Percentiles rank a stretch among this genome's conserved stretches.
Conservation (phyloP, 1,140 invertebrate species). For the Paramacrobiotus metropolitanus region DNA sequence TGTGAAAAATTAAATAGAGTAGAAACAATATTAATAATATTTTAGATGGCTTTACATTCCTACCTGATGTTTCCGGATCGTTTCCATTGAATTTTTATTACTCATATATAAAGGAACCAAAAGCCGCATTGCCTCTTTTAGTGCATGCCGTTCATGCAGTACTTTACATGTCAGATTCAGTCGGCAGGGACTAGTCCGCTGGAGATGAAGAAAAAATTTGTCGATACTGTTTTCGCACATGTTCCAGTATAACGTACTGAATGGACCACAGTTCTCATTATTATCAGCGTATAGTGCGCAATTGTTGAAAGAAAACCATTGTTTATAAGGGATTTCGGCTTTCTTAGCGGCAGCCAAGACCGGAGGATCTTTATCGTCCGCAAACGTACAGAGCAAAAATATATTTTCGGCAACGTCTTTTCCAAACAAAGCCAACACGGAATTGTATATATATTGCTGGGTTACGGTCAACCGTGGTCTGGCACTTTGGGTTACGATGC, state of each 20-base stretch:
- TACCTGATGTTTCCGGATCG: slow-evolving; percentile 4
- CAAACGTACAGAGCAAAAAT: slow-evolving; percentile 14
- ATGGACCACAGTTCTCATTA: neutral
- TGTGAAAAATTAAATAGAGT: too few relatives aligned
- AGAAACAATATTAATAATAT: too few relatives aligned
- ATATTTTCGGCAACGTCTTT: slow-evolving; percentile 15
- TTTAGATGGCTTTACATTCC: too few relatives aligned
- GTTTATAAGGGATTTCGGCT: slow-evolving; percentile 10
- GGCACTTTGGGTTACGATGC: slow-evolving; percentile 5
- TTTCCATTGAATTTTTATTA: neutral
- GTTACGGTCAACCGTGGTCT: neutral
- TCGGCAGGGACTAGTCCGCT: neutral
- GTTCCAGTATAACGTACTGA: neutral
- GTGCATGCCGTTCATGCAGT: neutral
- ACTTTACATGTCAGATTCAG: neutral
- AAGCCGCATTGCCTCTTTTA: neutral
- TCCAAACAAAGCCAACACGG: slow-evolving; percentile 14
- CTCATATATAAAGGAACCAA: neutral
- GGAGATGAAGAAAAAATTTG: neutral
- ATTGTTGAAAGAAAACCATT: slow-evolving; percentile 6
- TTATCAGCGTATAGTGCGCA: neutral
- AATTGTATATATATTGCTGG: slow-evolving; percentile 13
- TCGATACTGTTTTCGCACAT: neutral
- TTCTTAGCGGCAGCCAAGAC: slow-evolving; percentile 11
- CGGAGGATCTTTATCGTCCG: slow-evolving; percentile 10